Base-by-base conservation (phyloP, 2,113 vertebrate genomes). In the Spermophilus dauricus region DNA sequence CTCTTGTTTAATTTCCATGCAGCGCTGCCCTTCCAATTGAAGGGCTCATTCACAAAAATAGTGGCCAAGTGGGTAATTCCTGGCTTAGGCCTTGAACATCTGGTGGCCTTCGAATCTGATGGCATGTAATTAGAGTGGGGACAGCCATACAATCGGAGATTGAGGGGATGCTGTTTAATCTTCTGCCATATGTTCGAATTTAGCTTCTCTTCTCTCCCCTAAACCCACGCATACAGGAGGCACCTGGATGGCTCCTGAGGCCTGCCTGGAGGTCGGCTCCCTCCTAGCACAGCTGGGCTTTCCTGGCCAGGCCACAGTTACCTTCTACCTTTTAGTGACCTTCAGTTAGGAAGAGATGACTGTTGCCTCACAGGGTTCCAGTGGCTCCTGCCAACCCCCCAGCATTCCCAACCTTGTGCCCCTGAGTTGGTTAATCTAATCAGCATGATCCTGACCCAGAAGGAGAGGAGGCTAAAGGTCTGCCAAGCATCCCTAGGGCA, bases 51-150 rank as follows among this genome's bases (percentile, higher is more conserved):
- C 98, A 97, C 97, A 97, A 91, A 97, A 98, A 98, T 97, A 98
- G 98, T 98, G 96, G 98, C 97, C 99, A 98, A 99, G 98, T 98
- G 98, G 98, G 98, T 99, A 99, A 99, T 98, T 99, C 99, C 98
- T 97, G 98, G 98, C 97, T 98, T 98, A 98, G 98, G 98, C 96
- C 7, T 96, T 72, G 97, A 98, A 98, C 99, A 99, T 99, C 99
- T 99, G 99, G 98, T 98, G 98, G 98, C 98, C 98, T 99, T 99
- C 98, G 96, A 97, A 97, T 98, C 96, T 90, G 98, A 98, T 98
- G 98, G 98, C 96, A 94, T 98, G 98, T 99, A 98, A 99, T 99
- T 99, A 99, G 98, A 98, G 98, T 98, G 98, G 98, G 98, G 98
- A 20, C 96, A 98, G 99, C 98, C 97, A 98, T 98, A 98, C 99